Conservation (phyloP, 2,113 vertebrate species). For the Sylvilagus bachmani region DNA sequence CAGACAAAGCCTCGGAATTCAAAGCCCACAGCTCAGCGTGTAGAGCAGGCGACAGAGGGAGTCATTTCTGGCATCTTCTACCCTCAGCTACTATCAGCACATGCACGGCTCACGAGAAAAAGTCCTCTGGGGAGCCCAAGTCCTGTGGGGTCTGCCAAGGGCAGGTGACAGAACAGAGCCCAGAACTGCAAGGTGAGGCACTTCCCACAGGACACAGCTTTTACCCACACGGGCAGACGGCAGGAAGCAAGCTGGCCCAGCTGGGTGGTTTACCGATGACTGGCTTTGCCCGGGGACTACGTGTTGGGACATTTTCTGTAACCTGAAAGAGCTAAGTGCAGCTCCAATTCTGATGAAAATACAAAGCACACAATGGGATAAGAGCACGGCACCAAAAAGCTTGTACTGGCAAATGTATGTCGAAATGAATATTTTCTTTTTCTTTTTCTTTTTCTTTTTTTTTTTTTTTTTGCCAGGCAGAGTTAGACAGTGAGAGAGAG, state of each 20-base stretch:
- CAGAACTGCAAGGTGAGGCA: background rate
- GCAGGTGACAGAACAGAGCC: background rate
- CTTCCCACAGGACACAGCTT: constrained; percentile 26
- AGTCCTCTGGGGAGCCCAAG: background rate
- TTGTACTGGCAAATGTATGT: background rate
- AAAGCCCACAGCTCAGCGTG: background rate
- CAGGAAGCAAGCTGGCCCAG: constrained; percentile 31
- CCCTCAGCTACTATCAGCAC: background rate
- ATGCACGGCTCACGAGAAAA: background rate
- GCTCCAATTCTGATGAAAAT: constrained; percentile 20
- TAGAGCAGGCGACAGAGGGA: background rate
- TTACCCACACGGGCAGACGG: constrained; percentile 46
- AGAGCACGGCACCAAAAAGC: constrained; percentile 34
- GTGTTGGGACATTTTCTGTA: constrained; percentile 7
- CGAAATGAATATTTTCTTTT: no score
- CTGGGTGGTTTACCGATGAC: background rate
- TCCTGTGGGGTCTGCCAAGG: background rate
- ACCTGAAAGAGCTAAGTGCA: constrained; percentile 6
- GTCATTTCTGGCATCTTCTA: background rate
- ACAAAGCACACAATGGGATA: constrained; percentile 27
- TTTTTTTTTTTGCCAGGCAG: no score
- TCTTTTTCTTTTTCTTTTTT: no score
- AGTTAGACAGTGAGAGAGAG: no score
- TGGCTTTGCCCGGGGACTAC: background rate
- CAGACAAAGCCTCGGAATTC: background rate